A percentile compares a stretch with the other conserved stretches of the same genome.
phyloP scores from a whole-genome alignment of 2,797 vertebrate species.

The Chloroceryle amazona region DNA sequence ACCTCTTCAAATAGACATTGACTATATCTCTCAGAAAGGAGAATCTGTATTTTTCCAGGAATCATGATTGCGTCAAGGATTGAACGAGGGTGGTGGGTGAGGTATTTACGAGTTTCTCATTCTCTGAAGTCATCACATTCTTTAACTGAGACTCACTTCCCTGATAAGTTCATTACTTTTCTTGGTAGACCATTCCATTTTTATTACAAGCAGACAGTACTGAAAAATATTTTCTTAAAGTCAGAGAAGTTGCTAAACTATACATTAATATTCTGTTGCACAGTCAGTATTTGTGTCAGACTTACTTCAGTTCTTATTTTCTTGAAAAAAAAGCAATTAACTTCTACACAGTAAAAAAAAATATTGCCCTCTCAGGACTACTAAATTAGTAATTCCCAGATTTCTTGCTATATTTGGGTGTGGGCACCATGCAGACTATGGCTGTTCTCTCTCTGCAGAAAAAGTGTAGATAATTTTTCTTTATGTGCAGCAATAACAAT shows the following conservation, averaged over 20 bases:
- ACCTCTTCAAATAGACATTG: neutral
- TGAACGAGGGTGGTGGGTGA: neutral
- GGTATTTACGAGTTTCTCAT: neutral
- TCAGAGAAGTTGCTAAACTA: neutral
- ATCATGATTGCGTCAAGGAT: neutral
- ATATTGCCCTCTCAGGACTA: neutral
- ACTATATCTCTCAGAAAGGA: neutral
- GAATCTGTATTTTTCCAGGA: neutral
- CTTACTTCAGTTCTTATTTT: neutral
- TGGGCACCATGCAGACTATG: neutral
- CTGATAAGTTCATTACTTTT: neutral
- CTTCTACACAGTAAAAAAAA: neutral
- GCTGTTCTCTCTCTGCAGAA: neutral
- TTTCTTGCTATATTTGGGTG: neutral
- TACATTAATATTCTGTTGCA: neutral
- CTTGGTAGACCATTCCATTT: neutral
- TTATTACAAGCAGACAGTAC: neutral
- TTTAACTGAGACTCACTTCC: neutral
- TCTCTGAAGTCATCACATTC: neutral
- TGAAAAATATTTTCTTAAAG: neutral
- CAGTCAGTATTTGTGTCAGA: neutral
- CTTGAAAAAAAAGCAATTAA: neutral
- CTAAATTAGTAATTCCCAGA: neutral
- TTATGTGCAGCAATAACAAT: neutral
- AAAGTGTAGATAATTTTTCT: neutral